phyloP scores from a whole-genome alignment of 2,797 vertebrate genomes.

The Podarcis siculus region DNA sequence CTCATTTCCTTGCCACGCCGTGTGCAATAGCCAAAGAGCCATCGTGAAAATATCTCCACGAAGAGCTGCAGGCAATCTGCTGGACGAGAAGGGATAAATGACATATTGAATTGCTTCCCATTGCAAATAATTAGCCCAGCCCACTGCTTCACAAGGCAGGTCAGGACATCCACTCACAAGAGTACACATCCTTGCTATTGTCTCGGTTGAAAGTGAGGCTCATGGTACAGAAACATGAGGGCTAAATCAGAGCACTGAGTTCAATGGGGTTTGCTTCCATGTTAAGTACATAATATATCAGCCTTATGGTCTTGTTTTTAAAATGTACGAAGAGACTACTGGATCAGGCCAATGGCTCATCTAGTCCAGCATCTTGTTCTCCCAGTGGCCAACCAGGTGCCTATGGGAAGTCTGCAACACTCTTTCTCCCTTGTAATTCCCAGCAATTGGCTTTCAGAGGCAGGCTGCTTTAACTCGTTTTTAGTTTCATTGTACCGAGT shows the following conservation, averaged over 20 bases:
- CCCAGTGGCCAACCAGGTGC: too few relatives aligned
- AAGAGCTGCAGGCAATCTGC: background rate
- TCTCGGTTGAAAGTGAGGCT: background rate
- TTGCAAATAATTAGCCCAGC: background rate
- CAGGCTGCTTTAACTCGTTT: too few relatives aligned
- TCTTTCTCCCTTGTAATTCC: too few relatives aligned
- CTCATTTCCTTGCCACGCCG: background rate
- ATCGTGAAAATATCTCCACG: background rate
- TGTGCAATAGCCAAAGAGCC: background rate
- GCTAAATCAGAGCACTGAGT: background rate
- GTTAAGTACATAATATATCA: background rate
- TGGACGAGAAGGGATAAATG: background rate
- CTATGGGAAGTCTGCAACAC: too few relatives aligned
- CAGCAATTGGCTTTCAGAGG: too few relatives aligned
- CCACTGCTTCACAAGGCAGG: background rate
- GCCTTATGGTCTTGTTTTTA: too few relatives aligned
- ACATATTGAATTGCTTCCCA: background rate
- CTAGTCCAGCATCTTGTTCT: too few relatives aligned
- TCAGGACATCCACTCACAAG: background rate
- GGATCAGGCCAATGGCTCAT: too few relatives aligned
- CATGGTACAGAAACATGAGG: background rate
- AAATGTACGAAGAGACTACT: too few relatives aligned
- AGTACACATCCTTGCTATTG: background rate
- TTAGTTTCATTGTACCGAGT: too few relatives aligned
- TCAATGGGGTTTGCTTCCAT: background rate